These are phyloP conservation scores for Apostichopus leukothele DNA, from an alignment of 53 echinoderm and acorn worm genomes.

Conservation along the genomic window DNA sequence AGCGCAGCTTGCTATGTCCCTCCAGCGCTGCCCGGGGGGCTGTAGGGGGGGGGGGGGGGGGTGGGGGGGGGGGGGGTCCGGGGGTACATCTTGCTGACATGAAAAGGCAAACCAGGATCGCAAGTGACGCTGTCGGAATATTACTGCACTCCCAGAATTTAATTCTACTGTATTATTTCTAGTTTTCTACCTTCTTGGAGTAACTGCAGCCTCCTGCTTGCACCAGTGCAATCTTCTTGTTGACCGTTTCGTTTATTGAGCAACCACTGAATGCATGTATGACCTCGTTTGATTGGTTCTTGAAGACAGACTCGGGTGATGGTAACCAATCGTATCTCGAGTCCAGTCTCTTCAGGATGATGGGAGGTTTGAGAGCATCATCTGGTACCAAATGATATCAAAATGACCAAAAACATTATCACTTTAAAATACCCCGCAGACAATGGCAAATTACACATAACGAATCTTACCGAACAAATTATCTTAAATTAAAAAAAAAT, in stretches of 20 bases:
- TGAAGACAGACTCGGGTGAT: constrained; percentile 61
- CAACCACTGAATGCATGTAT: constrained; percentile 66
- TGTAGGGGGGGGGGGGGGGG: too few species aligned
- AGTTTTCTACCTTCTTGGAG: constrained; percentile 60
- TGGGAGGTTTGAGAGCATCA: constrained; percentile 7
- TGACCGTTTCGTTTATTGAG: constrained; percentile 44
- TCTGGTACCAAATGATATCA: background rate
- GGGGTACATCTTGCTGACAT: too few species aligned
- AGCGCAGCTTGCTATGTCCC: too few species aligned
- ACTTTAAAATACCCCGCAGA: too few species aligned
- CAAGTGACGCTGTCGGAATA: too few species aligned
- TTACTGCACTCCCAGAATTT: too few species aligned
- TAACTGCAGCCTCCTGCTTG: constrained; percentile 72
- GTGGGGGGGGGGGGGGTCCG: too few species aligned
- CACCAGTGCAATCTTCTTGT: constrained; percentile 71
- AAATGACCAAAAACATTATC: background rate
- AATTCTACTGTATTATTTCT: background rate
- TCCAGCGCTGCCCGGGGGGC: too few species aligned
- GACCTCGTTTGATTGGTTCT: constrained; percentile 58
- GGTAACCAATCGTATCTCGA: constrained; percentile 89
- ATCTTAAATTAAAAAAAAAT: too few species aligned
- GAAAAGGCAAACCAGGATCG: too few species aligned
- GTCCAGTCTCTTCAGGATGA: constrained; percentile 81
- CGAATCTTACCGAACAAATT: too few species aligned
- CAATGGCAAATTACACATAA: too few species aligned